A percentile compares a stretch with the other conserved stretches of the same genome.
phyloP scores from a whole-genome alignment of 2,797 vertebrate genomes.

The Macrochelys suwanniensis region DNA sequence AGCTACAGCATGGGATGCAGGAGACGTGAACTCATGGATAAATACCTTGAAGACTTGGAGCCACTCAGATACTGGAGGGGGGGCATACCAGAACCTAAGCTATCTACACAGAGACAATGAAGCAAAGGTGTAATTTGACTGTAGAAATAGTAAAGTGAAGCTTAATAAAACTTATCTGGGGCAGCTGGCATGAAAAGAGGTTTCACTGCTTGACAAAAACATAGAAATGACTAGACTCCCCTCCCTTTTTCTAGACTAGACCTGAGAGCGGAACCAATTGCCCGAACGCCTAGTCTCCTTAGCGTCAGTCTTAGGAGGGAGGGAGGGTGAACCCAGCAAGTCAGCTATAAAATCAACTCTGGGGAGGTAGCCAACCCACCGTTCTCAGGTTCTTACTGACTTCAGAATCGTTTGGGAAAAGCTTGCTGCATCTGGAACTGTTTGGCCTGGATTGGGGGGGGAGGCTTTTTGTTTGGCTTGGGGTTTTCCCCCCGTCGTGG shows the following conservation, averaged over 20 bases:
- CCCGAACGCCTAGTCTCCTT: conserved; percentile 22
- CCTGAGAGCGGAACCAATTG: conserved; percentile 43
- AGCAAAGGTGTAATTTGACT: background rate
- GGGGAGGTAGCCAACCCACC: background rate
- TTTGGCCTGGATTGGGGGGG: background rate
- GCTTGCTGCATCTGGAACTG: conserved; percentile 27
- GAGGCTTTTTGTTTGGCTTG: background rate
- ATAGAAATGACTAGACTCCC: background rate
- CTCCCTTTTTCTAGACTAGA: background rate
- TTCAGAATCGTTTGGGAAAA: background rate
- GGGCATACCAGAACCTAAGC: background rate
- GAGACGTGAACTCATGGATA: background rate
- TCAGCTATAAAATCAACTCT: conserved; percentile 36
- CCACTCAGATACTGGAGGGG: background rate
- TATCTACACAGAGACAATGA: background rate
- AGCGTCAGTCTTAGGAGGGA: background rate
- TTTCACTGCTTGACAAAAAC: background rate
- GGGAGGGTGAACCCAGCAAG: background rate
- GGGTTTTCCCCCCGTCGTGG: background rate
- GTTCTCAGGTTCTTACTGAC: background rate
- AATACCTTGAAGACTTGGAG: background rate
- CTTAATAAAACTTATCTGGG: background rate
- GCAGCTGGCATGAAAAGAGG: background rate
- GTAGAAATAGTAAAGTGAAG: background rate
- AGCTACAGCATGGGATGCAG: background rate